Evolutionary conservation across 2,113 vertebrate species (phyloP), one percentile per base, ranked within the genome.

Genomic region (Apodemus speciosus): DNA sequence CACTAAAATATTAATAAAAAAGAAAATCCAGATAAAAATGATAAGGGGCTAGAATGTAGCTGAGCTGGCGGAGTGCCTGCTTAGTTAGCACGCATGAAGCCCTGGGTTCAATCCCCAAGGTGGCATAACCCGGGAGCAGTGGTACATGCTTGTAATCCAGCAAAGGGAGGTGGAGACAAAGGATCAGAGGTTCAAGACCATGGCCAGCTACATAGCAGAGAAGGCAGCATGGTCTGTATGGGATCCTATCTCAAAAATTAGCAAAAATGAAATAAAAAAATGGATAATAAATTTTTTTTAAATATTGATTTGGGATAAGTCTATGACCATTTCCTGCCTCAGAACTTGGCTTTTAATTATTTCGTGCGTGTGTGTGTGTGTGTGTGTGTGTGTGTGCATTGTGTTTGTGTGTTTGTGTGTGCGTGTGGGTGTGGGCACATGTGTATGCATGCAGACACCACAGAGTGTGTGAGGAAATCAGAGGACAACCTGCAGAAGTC

Each of bases 291-390:
- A 80, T n/a, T n/a, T 13, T 15, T 3, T 25, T 25, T 25, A 53
- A 89, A 68, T 35, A 53, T 30, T 69, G 30, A 81, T 69, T 58
- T n/a, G 32, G 18, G 14, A 81, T 27, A 38, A 30, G 23, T n/a
- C n/a, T n/a, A n/a, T n/a, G n/a, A n/a, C n/a, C n/a, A n/a, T n/a
- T 80, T 90, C 18, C 53, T 81, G 69, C 49, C 69, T 91, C 73
- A 86, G 30, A 85, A n/a, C 27, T 53, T 16, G 16, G 9, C 30
- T 92, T 93, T 93, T 79, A 83, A 68, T 80, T 40, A 62, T 60
- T n/a, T n/a, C n/a, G n/a, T n/a, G n/a, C n/a, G 2, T 49, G 3
- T 53, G 32, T 56, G 16, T n/a, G 14, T 76, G 46, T 76, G 30
- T 77, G 46, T 77, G 46, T 53, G 8, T 6, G 9, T n/a, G 43